Evolutionary conservation across 2,888 invertebrate genomes (phyloP).

Genomic region (Cylindroiulus punctatus): DNA sequence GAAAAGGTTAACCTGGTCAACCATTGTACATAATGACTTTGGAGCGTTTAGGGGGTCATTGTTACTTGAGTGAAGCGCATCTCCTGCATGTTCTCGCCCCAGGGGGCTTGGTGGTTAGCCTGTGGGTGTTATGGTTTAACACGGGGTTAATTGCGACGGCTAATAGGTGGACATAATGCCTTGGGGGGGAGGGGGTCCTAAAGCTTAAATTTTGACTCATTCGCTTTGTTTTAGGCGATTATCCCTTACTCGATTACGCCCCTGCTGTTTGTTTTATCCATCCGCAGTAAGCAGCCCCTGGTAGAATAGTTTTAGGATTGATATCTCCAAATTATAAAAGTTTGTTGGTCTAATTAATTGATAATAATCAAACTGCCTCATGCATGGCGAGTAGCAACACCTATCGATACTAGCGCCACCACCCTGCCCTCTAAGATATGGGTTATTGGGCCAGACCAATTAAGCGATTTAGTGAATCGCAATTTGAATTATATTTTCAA

Average conservation of each 20-base stretch:
- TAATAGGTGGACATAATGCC: slow-evolving; percentile 14
- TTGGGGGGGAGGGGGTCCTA: background rate
- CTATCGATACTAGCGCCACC: background rate
- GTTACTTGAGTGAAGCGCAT: slow-evolving; percentile 8
- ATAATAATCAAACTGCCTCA: background rate
- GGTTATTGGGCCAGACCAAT: slow-evolving; percentile 8
- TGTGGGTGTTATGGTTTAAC: slow-evolving; percentile 24
- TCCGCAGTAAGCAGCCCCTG: background rate
- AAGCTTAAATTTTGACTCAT: background rate
- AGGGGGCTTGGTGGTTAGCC: background rate
- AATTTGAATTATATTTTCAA: too few relatives aligned
- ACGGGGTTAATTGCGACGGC: slow-evolving; percentile 24
- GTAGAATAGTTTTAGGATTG: background rate
- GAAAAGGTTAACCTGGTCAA: background rate
- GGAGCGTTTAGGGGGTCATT: slow-evolving; percentile 7
- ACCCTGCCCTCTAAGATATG: background rate
- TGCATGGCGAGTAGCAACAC: background rate
- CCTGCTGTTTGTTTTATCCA: background rate
- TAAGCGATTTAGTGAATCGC: background rate
- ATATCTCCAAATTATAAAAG: background rate
- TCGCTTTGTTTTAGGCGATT: background rate
- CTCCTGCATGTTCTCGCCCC: background rate
- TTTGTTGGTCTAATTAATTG: background rate
- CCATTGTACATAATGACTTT: slow-evolving; percentile 17
- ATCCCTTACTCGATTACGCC: background rate